These are phyloP conservation scores for Apteryx mantelli DNA, from an alignment of 2,113 vertebrate species.

Conservation along the genomic window DNA sequence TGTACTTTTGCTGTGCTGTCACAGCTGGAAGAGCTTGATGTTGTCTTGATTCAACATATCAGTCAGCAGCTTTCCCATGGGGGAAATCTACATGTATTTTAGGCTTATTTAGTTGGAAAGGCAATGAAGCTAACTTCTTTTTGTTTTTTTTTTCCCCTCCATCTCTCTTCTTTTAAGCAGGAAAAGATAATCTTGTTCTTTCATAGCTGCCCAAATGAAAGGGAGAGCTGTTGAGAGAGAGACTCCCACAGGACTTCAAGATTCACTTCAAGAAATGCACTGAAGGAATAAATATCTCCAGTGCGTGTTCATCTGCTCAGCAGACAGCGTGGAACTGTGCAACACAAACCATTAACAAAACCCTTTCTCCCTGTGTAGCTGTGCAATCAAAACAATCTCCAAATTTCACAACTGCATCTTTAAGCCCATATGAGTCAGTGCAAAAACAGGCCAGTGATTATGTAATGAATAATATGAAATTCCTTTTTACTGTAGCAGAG, in stretches of 20 bases:
- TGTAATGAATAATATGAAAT: slow-evolving; percentile 18
- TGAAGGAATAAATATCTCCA: background rate
- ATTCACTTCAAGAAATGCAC: background rate
- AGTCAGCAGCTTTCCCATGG: background rate
- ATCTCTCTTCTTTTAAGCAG: background rate
- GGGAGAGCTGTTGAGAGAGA: background rate
- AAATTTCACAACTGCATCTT: background rate
- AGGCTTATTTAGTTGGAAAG: background rate
- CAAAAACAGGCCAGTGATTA: background rate
- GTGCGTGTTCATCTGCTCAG: background rate
- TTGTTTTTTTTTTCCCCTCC: fast-evolving
- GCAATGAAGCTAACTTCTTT: background rate
- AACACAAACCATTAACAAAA: background rate
- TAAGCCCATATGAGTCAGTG: background rate
- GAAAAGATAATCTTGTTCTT: background rate
- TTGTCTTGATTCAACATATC: slow-evolving; percentile 46
- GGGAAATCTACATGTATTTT: background rate
- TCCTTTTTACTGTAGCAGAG: background rate
- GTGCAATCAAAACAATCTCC: background rate
- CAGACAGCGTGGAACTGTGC: background rate
- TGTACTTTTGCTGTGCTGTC: background rate
- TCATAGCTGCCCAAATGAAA: background rate
- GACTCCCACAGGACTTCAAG: background rate
- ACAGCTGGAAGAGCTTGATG: slow-evolving; percentile 25
- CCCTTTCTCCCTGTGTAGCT: background rate